phyloP scores from a whole-genome alignment of 2,888 invertebrate species.

The Steinernema scapterisci region DNA sequence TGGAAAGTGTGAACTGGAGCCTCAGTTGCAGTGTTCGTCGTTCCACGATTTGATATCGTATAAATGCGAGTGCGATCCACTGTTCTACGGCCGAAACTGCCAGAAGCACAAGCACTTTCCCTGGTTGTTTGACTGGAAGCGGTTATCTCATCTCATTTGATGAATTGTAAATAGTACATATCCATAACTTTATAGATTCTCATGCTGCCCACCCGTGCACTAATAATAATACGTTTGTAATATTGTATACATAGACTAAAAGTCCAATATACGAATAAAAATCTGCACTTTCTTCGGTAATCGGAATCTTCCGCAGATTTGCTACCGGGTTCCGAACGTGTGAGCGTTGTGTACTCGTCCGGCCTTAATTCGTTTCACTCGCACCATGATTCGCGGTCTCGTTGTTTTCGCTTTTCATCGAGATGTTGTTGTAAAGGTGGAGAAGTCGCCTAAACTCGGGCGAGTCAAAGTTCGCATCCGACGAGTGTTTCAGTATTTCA shows the following conservation, averaged over 20 bases:
- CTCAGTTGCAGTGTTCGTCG: slow-evolving; percentile 10
- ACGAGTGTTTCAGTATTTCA: neutral
- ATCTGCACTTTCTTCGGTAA: neutral
- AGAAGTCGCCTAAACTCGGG: neutral
- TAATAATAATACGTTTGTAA: too few relatives aligned
- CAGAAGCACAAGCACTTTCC: slow-evolving; percentile 26
- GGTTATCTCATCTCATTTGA: neutral
- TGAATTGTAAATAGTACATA: slow-evolving; percentile 9
- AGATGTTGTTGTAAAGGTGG: slow-evolving; percentile 16
- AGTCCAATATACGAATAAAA: slow-evolving; percentile 3
- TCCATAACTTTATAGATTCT: slow-evolving; percentile 16
- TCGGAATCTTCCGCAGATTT: neutral
- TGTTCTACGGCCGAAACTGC: slow-evolving; percentile 18
- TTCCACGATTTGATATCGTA: slow-evolving; percentile 1
- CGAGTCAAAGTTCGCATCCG: too few relatives aligned
- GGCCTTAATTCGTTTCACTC: neutral
- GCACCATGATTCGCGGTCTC: neutral
- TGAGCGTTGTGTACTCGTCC: neutral
- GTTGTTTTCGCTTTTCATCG: neutral
- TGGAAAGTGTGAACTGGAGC: slow-evolving; percentile 7
- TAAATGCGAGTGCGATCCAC: slow-evolving; percentile 4
- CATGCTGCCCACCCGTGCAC: neutral
- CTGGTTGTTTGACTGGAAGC: slow-evolving; percentile 26
- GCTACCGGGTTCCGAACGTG: neutral
- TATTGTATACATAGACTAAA: neutral